Base-by-base conservation (phyloP, 2,888 invertebrate species). In the Ectemnius lituratus region DNA sequence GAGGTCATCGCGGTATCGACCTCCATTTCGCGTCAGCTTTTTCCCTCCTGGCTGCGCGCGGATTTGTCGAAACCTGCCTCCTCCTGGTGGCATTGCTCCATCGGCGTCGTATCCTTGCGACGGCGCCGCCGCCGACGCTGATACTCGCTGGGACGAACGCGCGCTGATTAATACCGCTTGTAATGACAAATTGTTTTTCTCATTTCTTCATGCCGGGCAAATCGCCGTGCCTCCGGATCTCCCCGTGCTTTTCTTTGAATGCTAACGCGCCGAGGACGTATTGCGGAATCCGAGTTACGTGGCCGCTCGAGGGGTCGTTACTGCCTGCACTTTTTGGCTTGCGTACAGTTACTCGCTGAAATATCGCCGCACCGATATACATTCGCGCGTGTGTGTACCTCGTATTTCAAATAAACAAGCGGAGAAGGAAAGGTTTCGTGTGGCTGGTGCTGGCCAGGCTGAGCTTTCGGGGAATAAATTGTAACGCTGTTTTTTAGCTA, bases 1-100 rank as follows among this genome's bases (percentile, higher is more conserved):
- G 81, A 81, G 81, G 81, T 81, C 81, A 75, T 71, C 76, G 67
- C 78, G 74, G 73, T 72, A 80, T 80, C 78, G 68, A 75, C 76
- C 74, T 81, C 80, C 76, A 74, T 70, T 82, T 49, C 59, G 61
- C 67, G 46, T 75, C 65, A 64, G 58, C 52, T 67, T 62, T 27
- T 67, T 57, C 79, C 65, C 62, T 46, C 28, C 64, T 37, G 47
- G 37, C 37, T 37, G 37, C 37, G 52, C 63, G 6, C 27, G 66
- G 52, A 74, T 74, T 77, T 79, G 74, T 72, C 61, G 72, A 76
- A 80, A 79, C 71, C 71, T 69, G 64, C 62, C 70, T 67, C 61
- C 66, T 52, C 16, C 16, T 52, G n/a, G 45, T 37, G 23, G 60
- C 69, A 67, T 71, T 57, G 61, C 73, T 58, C 61, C 64, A 62